Evolutionary conservation across 2,888 invertebrate species (phyloP).

Genomic region (Kryphioiulus occultus): DNA sequence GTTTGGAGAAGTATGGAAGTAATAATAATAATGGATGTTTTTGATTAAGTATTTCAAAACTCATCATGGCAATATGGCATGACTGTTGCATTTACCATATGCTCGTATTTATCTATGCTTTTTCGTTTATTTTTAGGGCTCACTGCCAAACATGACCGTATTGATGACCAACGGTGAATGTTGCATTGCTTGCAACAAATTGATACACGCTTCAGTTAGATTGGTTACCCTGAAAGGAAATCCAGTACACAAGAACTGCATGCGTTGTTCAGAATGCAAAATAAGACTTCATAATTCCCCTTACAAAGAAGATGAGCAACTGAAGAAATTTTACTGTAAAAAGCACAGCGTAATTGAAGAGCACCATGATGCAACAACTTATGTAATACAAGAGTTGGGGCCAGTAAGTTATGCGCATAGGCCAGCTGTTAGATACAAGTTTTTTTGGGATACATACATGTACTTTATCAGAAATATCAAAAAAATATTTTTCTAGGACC

Average conservation of each 20-base stretch:
- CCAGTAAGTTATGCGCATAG: background rate
- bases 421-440: too few species aligned
- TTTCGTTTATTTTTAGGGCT: conserved; percentile 38
- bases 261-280: conserved; percentile 37
- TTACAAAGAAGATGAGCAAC: background rate
- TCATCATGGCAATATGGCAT: too few species aligned
- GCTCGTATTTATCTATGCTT: background rate
- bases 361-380: background rate
- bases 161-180: conserved; percentile 25
- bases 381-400: background rate
- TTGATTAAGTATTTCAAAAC: too few species aligned
- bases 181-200: conserved; percentile 45
- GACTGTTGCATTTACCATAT: too few species aligned
- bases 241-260: conserved; percentile 25
- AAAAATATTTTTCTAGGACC: background rate
- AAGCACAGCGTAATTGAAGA: conserved; percentile 23
- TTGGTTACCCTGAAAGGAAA: background rate
- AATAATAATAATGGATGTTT: too few species aligned
- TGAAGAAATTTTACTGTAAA: background rate
- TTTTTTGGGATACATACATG: too few species aligned
- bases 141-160: conserved; percentile 46
- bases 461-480: background rate
- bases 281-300: background rate
- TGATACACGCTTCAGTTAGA: conserved; percentile 30
- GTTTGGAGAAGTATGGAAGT: too few species aligned